Percentiles rank a stretch among this genome's conserved stretches.
These are phyloP conservation scores for Caenorhabditis sp. DNA, from an alignment of 2,888 invertebrate species.

Conservation along the genomic window DNA sequence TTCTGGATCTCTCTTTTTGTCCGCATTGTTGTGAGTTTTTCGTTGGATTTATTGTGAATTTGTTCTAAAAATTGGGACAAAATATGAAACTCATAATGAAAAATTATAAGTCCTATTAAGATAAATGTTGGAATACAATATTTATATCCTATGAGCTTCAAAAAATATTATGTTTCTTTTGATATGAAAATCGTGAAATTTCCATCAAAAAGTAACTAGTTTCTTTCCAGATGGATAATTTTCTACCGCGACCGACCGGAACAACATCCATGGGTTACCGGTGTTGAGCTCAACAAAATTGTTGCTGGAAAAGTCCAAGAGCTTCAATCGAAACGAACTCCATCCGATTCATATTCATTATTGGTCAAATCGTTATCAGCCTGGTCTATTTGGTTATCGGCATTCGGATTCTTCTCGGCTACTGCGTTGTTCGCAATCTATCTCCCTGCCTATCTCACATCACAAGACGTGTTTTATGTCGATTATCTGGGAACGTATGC, in stretches of 20 bases:
- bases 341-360: constrained; percentile 26
- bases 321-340: constrained; percentile 36
- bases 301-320: constrained; percentile 62
- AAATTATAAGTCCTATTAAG: too few relatives aligned
- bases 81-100: too few relatives aligned
- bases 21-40: constrained; percentile 29
- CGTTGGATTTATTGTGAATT: too few relatives aligned
- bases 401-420: constrained; percentile 57
- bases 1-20: constrained; percentile 12
- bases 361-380: constrained; percentile 58
- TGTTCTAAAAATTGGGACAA: too few relatives aligned
- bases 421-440: constrained; percentile 54
- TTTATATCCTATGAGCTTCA: too few relatives aligned
- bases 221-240: constrained; percentile 48
- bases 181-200: too few relatives aligned
- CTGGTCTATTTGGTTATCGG: constrained; percentile 57
- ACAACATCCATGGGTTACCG: constrained; percentile 62
- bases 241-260: constrained; percentile 64
- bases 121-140: too few relatives aligned
- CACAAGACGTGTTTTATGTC: constrained; percentile 47
- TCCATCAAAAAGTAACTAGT: background rate
- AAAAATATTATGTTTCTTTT: too few relatives aligned
- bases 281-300: constrained; percentile 63
- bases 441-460: constrained; percentile 52
- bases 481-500: constrained; percentile 43